A percentile compares a stretch with the other conserved stretches of the same genome.
These are phyloP conservation scores for Cebidichthys violaceus DNA, from an alignment of 2,113 vertebrate genomes.

Conservation along the genomic window DNA sequence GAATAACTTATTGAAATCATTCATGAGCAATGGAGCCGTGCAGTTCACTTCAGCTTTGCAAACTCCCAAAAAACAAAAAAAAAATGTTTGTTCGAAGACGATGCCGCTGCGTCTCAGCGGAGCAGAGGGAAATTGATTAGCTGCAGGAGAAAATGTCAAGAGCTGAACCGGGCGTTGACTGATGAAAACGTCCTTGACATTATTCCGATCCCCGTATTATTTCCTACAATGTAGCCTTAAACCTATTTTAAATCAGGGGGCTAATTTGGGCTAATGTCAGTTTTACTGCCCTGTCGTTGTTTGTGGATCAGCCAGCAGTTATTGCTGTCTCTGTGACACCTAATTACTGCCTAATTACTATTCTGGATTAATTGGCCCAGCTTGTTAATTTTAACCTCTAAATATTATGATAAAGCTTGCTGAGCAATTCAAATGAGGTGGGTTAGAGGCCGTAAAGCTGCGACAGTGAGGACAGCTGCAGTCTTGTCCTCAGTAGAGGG, in stretches of 20 bases:
- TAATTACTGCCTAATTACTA: slow-evolving; percentile 75
- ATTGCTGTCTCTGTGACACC: slow-evolving; percentile 63
- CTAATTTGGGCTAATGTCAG: slow-evolving; percentile 64
- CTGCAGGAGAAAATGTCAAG: slow-evolving; percentile 58
- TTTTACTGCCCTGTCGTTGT: slow-evolving; percentile 71
- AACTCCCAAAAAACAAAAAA: too few relatives aligned
- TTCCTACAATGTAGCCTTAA: slow-evolving; percentile 52
- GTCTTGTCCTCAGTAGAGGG: not conserved
- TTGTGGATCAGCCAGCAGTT: slow-evolving; percentile 67
- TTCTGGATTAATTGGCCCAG: slow-evolving; percentile 75
- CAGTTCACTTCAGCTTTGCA: slow-evolving; percentile 20
- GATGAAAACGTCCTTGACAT: slow-evolving; percentile 68
- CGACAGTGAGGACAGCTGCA: slow-evolving; percentile 19
- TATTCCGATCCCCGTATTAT: slow-evolving; percentile 50
- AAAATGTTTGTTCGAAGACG: slow-evolving; percentile 24
- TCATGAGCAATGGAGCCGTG: slow-evolving; percentile 9
- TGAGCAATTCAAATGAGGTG: slow-evolving; percentile 67
- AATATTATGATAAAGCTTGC: slow-evolving; percentile 75
- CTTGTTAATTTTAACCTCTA: slow-evolving; percentile 78
- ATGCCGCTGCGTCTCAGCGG: slow-evolving; percentile 25
- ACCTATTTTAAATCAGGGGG: slow-evolving; percentile 61
- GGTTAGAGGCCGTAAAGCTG: slow-evolving; percentile 39
- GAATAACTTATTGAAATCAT: not conserved
- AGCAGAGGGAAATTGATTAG: slow-evolving; percentile 51
- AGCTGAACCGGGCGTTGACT: slow-evolving; percentile 53